Conservation (phyloP, 2,888 invertebrate species). For the Leptinotarsa haldemani region DNA sequence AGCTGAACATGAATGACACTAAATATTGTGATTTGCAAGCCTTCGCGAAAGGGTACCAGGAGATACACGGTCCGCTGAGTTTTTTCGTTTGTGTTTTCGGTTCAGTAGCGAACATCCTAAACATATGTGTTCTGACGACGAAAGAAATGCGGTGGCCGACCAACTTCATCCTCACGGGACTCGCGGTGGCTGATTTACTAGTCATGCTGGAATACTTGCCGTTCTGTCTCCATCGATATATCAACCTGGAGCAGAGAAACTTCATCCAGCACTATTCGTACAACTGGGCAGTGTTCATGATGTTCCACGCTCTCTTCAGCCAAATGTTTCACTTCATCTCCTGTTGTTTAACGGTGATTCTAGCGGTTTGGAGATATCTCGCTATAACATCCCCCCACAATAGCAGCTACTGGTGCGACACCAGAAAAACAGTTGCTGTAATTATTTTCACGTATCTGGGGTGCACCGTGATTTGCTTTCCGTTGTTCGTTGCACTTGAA, state of each 20-base stretch:
- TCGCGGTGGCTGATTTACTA: slow-evolving; percentile 91
- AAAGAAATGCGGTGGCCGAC: slow-evolving; percentile 93
- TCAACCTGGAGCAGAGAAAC: slow-evolving; percentile 71
- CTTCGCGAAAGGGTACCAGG: slow-evolving; percentile 76
- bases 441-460: slow-evolving; percentile 83
- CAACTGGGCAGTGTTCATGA: slow-evolving; percentile 85
- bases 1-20: slow-evolving; percentile 13
- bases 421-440: slow-evolving; percentile 79
- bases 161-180: slow-evolving; percentile 89
- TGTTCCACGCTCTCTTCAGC: slow-evolving; percentile 90
- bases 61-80: slow-evolving; percentile 86
- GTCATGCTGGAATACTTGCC: slow-evolving; percentile 96
- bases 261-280: slow-evolving; percentile 72
- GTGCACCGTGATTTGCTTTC: slow-evolving; percentile 86
- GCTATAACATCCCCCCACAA: slow-evolving; percentile 85
- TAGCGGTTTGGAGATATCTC: slow-evolving; percentile 94
- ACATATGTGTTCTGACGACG: slow-evolving; percentile 90
- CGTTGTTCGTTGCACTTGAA: slow-evolving; percentile 83
- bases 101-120: slow-evolving; percentile 90
- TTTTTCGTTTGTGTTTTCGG: slow-evolving; percentile 90
- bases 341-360: slow-evolving; percentile 90
- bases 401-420: slow-evolving; percentile 85
- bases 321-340: slow-evolving; percentile 92
- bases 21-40: slow-evolving; percentile 68
- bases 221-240: slow-evolving; percentile 84